Evolutionary conservation across 2,113 vertebrate species (phyloP), one percentile per base, ranked within the genome.

Genomic region (Charina bottae): DNA sequence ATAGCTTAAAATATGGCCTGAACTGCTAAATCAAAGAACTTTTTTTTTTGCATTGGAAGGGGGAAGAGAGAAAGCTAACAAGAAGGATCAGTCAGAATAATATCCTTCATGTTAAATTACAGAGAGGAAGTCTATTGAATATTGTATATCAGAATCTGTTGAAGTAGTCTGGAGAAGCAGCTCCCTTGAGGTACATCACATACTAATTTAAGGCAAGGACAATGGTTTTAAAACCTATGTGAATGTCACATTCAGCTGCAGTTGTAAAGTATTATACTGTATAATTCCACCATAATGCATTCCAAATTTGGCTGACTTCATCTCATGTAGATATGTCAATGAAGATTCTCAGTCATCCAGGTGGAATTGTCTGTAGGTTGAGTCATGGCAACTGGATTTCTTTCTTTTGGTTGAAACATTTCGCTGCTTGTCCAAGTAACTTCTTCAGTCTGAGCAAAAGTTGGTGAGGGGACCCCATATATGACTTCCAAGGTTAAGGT

Each of bases 61-160:
- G 90, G n/a, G 12, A 58, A 53, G 84, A 86, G 86, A 62, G 88
- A 54, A 54, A 33, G 33, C 28, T 0, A 1, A n/a, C 83, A 89
- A 55, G 92, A 94, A 92, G 92, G 92, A 93, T 90, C 90, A 91
- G 93, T 89, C 23, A 60, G 84, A 90, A 90, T 83, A 95, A 92
- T 94, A 87, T 92, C 49, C 53, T 92, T 92, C 91, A 93, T 55
- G 33, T 5, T 94, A 92, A 96, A 89, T 84, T 95, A 90, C 90
- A 93, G 62, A 72, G 91, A 95, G 37, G 89, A 90, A 91, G 28
- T 89, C 55, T 53, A 28, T 83, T 93, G 93, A 95, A 93, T 56
- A 26, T 93, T 95, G 59, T 94, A 88, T 89, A 10, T 78, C 78
- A 88, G 89, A 68, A 93, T 42, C 42, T 88, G n/a, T 53, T 90